Percentiles rank a stretch among this genome's conserved stretches.
These are phyloP conservation scores for Monopterus albus DNA, from an alignment of 2,113 vertebrate genomes.

Conservation along the genomic window DNA sequence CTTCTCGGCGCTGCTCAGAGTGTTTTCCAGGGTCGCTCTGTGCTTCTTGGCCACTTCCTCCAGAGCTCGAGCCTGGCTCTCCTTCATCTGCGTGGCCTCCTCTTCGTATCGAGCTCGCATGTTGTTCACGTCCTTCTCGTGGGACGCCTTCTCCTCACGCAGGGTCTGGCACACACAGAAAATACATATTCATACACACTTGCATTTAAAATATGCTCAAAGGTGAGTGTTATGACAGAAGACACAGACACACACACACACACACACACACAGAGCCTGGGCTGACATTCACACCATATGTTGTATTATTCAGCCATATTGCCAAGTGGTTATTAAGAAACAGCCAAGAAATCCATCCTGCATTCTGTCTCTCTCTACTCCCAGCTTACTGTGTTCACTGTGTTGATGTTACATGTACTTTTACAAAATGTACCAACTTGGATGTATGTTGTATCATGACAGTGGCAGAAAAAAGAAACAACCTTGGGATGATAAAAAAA, in stretches of 20 bases:
- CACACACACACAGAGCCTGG: not conserved
- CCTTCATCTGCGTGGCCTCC: constrained; percentile 89
- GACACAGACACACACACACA: not conserved
- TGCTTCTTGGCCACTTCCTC: constrained; percentile 94
- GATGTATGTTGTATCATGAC: too few relatives aligned
- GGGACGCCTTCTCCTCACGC: constrained; percentile 90
- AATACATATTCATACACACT: not conserved
- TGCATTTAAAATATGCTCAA: not conserved
- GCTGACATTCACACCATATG: constrained; percentile 39
- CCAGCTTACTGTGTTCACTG: too few relatives aligned
- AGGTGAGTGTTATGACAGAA: constrained; percentile 1
- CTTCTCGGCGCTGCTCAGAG: constrained; percentile 84
- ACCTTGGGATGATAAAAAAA: too few relatives aligned
- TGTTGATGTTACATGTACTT: too few relatives aligned
- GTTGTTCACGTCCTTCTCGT: constrained; percentile 90
- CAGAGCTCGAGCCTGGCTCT: constrained; percentile 90
- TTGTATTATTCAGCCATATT: constrained; percentile 35
- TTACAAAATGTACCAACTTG: too few relatives aligned
- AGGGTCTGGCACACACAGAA: constrained; percentile 82
- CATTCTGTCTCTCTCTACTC: constrained; percentile 14
- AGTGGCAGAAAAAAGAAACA: too few relatives aligned
- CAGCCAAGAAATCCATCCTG: constrained; percentile 22
- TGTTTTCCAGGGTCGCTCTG: constrained; percentile 87
- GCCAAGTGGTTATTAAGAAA: constrained; percentile 15
- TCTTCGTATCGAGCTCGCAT: constrained; percentile 88